A percentile compares a stretch with the other conserved stretches of the same genome.
These are phyloP conservation scores for Drosophila sordidula DNA, from an alignment of 2,888 invertebrate species.

Conservation along the genomic window DNA sequence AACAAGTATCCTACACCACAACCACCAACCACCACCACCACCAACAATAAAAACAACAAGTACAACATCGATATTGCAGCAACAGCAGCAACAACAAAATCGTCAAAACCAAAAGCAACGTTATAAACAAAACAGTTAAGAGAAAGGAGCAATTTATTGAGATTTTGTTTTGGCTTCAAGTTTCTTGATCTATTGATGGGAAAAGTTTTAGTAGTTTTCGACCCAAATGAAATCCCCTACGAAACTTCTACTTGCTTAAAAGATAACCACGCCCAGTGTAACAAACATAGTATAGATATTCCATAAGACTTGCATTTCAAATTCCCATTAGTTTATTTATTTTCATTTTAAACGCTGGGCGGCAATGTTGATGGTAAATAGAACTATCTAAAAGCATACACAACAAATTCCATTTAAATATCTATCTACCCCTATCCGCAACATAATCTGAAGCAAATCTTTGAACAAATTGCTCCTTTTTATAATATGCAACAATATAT, in stretches of 20 bases:
- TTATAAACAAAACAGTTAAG: slow-evolving; percentile 30
- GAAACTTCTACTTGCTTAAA: slow-evolving; percentile 30
- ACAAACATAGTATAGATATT: slow-evolving; percentile 52
- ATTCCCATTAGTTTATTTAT: slow-evolving; percentile 6
- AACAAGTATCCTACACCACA: slow-evolving; percentile 58
- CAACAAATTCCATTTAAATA: slow-evolving; percentile 52
- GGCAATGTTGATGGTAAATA: slow-evolving; percentile 78
- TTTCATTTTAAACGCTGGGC: slow-evolving; percentile 82
- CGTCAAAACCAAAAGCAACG: slow-evolving; percentile 29
- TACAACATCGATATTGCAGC: slow-evolving; percentile 48
- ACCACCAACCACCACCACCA: slow-evolving; percentile 30
- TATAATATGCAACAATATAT: slow-evolving; percentile 32
- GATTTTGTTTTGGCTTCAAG: slow-evolving; percentile 29
- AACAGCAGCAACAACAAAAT: slow-evolving; percentile 39
- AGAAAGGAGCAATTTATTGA: slow-evolving; percentile 72
- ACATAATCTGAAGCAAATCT: slow-evolving; percentile 70
- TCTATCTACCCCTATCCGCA: slow-evolving; percentile 25
- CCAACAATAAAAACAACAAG: slow-evolving; percentile 37
- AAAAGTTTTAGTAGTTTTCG: slow-evolving; percentile 7
- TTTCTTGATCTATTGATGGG: slow-evolving; percentile 5
- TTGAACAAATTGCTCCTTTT: slow-evolving; percentile 74
- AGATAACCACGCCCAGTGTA: slow-evolving; percentile 83
- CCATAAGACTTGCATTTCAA: slow-evolving; percentile 10
- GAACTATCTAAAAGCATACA: slow-evolving; percentile 23
- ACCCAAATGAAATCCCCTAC: background rate